Evolutionary conservation across 2,797 vertebrate genomes (phyloP).

Genomic region (Microchirus variegatus): DNA sequence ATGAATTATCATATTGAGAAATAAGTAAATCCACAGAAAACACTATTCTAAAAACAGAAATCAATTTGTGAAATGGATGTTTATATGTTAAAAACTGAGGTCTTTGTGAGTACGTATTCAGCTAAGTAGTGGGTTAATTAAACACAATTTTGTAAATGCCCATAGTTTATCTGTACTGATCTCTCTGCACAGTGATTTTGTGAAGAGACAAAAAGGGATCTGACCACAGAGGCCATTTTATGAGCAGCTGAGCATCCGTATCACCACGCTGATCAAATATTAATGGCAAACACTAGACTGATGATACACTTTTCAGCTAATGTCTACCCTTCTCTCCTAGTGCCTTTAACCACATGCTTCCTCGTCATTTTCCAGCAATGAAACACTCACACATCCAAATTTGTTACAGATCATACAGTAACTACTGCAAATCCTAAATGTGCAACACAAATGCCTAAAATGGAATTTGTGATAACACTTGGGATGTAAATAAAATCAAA

Average conservation of each 20-base stretch:
- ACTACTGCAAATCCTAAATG: constrained; percentile 2
- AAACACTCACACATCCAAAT: background rate
- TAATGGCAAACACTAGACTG: constrained; percentile 51
- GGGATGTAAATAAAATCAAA: constrained; percentile 34
- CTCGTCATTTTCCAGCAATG: background rate
- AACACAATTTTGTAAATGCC: background rate
- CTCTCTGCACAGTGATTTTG: background rate
- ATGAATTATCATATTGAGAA: background rate
- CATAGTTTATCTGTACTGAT: background rate
- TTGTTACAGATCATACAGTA: constrained; percentile 11
- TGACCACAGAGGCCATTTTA: constrained; percentile 65
- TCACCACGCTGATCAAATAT: constrained; percentile 63
- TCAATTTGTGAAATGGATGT: too few species aligned
- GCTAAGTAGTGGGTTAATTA: too few species aligned
- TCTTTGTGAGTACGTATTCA: too few species aligned
- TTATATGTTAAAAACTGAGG: too few species aligned
- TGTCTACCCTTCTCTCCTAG: constrained; percentile 6
- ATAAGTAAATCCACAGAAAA: background rate
- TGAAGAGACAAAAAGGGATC: constrained; percentile 19
- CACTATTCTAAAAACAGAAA: background rate
- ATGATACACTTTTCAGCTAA: constrained; percentile 55
- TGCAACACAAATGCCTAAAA: constrained; percentile 2
- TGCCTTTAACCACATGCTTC: constrained; percentile 2
- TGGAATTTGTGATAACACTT: background rate
- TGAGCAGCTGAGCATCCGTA: constrained; percentile 46